Evolutionary conservation across 2,113 vertebrate species (phyloP).

Genomic region (Meleagris gallopavo): DNA sequence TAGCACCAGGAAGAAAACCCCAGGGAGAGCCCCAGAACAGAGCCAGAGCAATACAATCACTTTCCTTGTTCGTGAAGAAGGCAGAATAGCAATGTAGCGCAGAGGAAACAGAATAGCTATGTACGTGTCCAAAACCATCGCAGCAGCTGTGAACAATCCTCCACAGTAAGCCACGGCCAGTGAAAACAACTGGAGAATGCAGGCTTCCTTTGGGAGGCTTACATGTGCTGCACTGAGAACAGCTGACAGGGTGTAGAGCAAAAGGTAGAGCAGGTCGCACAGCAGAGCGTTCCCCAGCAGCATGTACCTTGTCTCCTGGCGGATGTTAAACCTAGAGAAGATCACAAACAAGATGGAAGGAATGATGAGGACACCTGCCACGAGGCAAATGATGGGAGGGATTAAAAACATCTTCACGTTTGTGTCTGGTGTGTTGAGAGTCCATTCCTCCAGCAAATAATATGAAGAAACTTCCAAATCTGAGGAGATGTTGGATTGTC

Average conservation of each 20-base stretch:
- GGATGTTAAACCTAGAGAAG: slow-evolving; percentile 71
- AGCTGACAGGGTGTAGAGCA: slow-evolving; percentile 73
- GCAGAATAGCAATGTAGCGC: slow-evolving; percentile 75
- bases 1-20: slow-evolving; percentile 73
- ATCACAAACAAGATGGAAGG: slow-evolving; percentile 80
- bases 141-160: slow-evolving; percentile 78
- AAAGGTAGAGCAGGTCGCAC: slow-evolving; percentile 80
- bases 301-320: slow-evolving; percentile 82
- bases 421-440: slow-evolving; percentile 28
- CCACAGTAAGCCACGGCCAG: slow-evolving; percentile 75
- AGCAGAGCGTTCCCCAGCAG: slow-evolving; percentile 81
- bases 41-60: slow-evolving; percentile 71
- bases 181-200: slow-evolving; percentile 75
- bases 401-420: slow-evolving; percentile 75
- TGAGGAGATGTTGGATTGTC: slow-evolving; percentile 40
- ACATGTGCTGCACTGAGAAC: slow-evolving; percentile 69
- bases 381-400: slow-evolving; percentile 73
- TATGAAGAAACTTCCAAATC: background rate
- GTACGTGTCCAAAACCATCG: slow-evolving; percentile 81
- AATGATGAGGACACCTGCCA: slow-evolving; percentile 70
- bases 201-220: slow-evolving; percentile 68
- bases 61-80: slow-evolving; percentile 71
- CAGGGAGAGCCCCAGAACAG: slow-evolving; percentile 68
- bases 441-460: slow-evolving; percentile 67
- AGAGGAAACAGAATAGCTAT: slow-evolving; percentile 80